Base-by-base conservation (phyloP, 2,888 invertebrate genomes). In the Pheosia tremula region DNA sequence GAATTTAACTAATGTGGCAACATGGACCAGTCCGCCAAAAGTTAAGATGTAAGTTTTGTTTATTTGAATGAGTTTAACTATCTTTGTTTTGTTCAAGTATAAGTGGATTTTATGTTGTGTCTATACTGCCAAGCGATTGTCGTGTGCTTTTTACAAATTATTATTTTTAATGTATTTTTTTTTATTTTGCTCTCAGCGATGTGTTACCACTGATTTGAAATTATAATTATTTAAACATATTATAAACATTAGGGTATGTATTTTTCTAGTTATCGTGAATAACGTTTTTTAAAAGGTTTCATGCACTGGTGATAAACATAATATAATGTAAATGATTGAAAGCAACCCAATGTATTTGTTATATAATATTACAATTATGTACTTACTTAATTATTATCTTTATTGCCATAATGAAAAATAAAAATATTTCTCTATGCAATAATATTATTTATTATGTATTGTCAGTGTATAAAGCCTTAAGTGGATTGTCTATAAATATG, bases 401-500 rank as follows among this genome's bases (percentile, higher is more conserved):
- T 45, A 9, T 45, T 45, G 45, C 45, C 11, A 45, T 45, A 45
- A 9, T 45, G 9, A 45, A 10, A 45, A 4, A 4, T 45, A 10
- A 11, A 45, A 10, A 10, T 45, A 45, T 13, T 9, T 5, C n/a
- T 50, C 36, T 36, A 52, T 24, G 24, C 24, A 24, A 1, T 8
- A 52, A 37, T 36, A 52, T 8, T 36, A 52, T n/a, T 47, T n/a
- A 5, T 5, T 8, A 24, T 67, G 13, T 67, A 66, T 70, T 63
- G 68, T 68, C 67, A 57, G 54, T 75, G 72, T 73, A 68, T 61
- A 62, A 67, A 72, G 68, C 62, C 64, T 63, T 59, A 36, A 69
- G 67, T 70, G 72, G 75, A 75, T 71, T 84, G 84, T 85, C 83
- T 83, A 84, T 83, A 76, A 85, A 71, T 36, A n/a, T 56, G 69